Base-by-base conservation (phyloP, 92 coral and sea anemone species). In the Zoanthus sansibaricus region DNA sequence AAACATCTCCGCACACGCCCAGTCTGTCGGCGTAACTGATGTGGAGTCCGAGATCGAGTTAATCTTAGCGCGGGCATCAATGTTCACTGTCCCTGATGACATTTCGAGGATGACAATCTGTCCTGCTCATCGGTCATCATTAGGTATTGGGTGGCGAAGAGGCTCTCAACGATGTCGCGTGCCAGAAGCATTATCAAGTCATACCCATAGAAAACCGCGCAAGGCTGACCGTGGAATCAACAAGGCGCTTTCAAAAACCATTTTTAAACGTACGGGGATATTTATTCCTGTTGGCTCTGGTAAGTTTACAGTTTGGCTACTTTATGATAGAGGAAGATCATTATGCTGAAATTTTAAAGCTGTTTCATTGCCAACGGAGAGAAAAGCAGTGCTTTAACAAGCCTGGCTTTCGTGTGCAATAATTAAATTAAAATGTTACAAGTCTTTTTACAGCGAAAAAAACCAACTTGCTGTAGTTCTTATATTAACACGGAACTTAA, bases 91-190 rank as follows among this genome's bases (percentile, higher is more conserved):
- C 72, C 78, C 86, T 16, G 3, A 11, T n/a, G 54, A 83, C 46
- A 25, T 83, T 44, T 52, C 72, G 9, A 17, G 21, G 37, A 30
- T 67, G 78, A 83, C 20, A 14, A 70, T 86, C 83, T 86, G 89
- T 75, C 89, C 83, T 33, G 86, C 91, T 6, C 91, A 89, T 82
- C 84, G 84, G 59, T 89, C 64, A 18, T 89, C 88, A 56, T 75
- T 89, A 69, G 88, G 88, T 18, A 72, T 75, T 32, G 91, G 91
- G 46, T 89, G 91, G 91, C 47, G 91, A 37, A 68, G 89, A 84
- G 86, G 92, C 15, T 76, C 84, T 44, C 76, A 84, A 62, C 92
- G 89, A 44, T 89, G 92, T 83, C 89, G 86, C 47, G 88, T 89
- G 76, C 92, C 88, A 83, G 85, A 9, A 20, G 66, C 64, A 45